Evolutionary conservation across 2,888 invertebrate species (phyloP), one percentile per base, ranked within the genome.

Genomic region (Phania funesta): DNA sequence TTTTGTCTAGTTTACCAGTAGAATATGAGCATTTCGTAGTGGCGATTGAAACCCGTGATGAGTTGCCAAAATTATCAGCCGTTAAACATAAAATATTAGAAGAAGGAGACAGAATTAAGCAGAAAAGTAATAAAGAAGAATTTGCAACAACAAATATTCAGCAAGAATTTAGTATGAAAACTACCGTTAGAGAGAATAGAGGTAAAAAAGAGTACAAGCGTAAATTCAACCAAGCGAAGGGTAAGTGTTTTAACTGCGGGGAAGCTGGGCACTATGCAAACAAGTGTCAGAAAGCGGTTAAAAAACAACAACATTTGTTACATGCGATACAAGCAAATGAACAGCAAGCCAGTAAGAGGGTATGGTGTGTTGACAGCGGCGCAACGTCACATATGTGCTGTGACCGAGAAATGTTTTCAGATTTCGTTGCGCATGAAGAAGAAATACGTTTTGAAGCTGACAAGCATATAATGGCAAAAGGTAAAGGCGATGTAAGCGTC

Each of bases 331-430:
- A 13, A 20, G 13, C n/a, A 35, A 18, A 11, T 5, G 38, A 9
- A 13, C 11, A 58, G n/a, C 22, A 35, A 2, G 22, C 35, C 4
- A 35, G 5, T 18, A 38, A 58, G 13, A 58, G 18, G 22, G 32
- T n/a, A 11, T 84, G 80, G 83, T 84, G 80, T 16, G n/a, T 84
- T 2, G 84, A 84, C 48, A 84, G 84, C 56, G 84, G 84, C 0
- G 84, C 74, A 20, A 83, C 84, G 8, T 32, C 78, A n/a, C 84
- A 84, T 22, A 73, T 84, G 65, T 83, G n/a, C n/a, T n/a, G n/a
- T n/a, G n/a, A n/a, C n/a, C n/a, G n/a, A n/a, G n/a, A n/a, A n/a
- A n/a, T n/a, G n/a, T n/a, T n/a, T n/a, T n/a, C n/a, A n/a, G n/a
- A n/a, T n/a, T n/a, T n/a, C n/a, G n/a, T n/a, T n/a, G 82, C 41